These are phyloP conservation scores for Odontocolon sp. DNA, from an alignment of 2,888 invertebrate species.

Conservation along the genomic window DNA sequence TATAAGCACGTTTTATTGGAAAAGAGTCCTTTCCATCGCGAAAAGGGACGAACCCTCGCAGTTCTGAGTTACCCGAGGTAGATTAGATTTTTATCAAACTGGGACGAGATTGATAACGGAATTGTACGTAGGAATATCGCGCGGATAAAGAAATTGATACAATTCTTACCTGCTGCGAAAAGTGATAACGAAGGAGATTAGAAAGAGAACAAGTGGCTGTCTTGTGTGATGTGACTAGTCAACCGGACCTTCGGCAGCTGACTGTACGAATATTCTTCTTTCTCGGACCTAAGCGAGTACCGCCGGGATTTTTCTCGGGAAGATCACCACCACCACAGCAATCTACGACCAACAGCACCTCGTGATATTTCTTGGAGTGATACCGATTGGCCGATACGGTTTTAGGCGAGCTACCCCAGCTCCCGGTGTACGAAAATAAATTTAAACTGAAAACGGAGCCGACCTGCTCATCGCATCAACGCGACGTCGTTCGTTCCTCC, in stretches of 20 bases:
- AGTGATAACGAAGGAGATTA: conserved; percentile 37
- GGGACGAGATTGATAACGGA: too few species aligned
- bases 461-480: conserved; percentile 43
- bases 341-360: neutral
- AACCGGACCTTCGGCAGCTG: conserved; percentile 83
- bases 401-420: conserved; percentile 75
- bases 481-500: conserved; percentile 50
- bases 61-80: too few species aligned
- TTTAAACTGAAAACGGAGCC: conserved; percentile 79
- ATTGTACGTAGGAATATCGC: neutral
- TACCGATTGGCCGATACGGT: conserved; percentile 74
- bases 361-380: conserved; percentile 29
- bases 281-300: conserved; percentile 50
- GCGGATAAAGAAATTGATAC: conserved; percentile 10
- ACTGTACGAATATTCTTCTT: conserved; percentile 81
- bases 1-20: neutral
- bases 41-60: too few species aligned
- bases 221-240: conserved; percentile 81
- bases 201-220: conserved; percentile 62
- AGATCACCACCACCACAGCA: conserved; percentile 11
- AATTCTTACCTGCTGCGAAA: conserved; percentile 52
- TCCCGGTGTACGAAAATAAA: conserved; percentile 75
- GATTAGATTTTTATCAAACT: too few species aligned
- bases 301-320: conserved; percentile 46
- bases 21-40: neutral